Conservation (phyloP, 2,888 invertebrate species). For the Ephialtes manifestator region DNA sequence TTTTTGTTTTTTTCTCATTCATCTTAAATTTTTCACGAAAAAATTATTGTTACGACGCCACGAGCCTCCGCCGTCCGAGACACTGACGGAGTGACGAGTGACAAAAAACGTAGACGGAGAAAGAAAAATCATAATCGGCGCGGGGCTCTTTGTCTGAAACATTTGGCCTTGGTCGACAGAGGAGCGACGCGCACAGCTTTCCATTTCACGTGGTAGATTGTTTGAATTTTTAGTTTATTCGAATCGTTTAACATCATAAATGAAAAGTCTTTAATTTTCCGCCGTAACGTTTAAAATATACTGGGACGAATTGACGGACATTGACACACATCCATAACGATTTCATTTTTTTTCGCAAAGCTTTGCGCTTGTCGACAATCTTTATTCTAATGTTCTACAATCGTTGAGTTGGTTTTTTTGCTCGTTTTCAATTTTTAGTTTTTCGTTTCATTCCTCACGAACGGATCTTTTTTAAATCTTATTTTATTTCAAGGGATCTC, state of each 20-base stretch:
- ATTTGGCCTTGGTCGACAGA: slow-evolving; percentile 27
- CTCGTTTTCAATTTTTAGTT: neutral
- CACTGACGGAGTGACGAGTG: slow-evolving; percentile 12
- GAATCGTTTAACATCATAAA: slow-evolving; percentile 23
- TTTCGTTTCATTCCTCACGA: slow-evolving; percentile 3
- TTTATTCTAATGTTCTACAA: neutral
- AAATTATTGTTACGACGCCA: slow-evolving; percentile 13
- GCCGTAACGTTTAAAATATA: neutral
- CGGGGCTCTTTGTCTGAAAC: neutral
- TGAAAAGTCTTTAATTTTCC: neutral
- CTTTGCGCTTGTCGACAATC: slow-evolving; percentile 9
- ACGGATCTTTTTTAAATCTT: slow-evolving; percentile 18
- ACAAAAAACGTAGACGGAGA: slow-evolving; percentile 8
- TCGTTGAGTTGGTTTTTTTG: neutral
- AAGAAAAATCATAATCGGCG: slow-evolving; percentile 2
- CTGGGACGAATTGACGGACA: slow-evolving; percentile 14
- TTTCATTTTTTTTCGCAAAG: neutral
- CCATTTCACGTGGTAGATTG: slow-evolving; percentile 36
- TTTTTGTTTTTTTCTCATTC: slow-evolving; percentile 49
- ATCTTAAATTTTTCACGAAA: slow-evolving; percentile 7
- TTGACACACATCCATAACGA: slow-evolving; percentile 4
- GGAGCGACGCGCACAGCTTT: slow-evolving; percentile 31
- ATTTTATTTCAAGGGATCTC: slow-evolving; percentile 31
- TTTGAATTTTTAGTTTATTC: slow-evolving; percentile 35
- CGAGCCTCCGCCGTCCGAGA: slow-evolving; percentile 17